Evolutionary conservation across 2,113 vertebrate species (phyloP).

Genomic region (Phodopus roborovskii): DNA sequence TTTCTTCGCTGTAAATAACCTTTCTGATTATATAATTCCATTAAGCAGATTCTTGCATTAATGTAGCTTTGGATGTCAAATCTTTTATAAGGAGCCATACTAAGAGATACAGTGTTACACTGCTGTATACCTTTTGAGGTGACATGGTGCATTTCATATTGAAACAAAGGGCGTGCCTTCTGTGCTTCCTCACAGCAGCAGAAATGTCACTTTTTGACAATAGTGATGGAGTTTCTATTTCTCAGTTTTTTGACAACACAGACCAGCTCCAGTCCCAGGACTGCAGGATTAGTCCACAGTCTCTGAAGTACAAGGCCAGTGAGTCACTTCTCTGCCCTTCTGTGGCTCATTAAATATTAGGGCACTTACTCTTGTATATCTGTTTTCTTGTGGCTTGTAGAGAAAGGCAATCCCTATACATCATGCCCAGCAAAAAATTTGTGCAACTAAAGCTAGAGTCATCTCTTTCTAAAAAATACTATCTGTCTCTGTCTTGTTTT

Average conservation of each 20-base stretch:
- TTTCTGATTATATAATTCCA: slow-evolving; percentile 88
- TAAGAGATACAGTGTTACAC: slow-evolving; percentile 71
- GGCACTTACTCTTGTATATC: background rate
- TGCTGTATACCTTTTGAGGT: slow-evolving; percentile 73
- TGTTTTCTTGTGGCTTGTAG: background rate
- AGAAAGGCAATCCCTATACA: slow-evolving; percentile 24
- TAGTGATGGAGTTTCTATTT: slow-evolving; percentile 81
- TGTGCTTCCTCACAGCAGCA: slow-evolving; percentile 79
- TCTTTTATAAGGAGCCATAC: slow-evolving; percentile 82
- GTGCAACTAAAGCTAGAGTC: background rate
- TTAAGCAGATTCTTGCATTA: slow-evolving; percentile 88
- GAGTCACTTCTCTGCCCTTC: background rate
- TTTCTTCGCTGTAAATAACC: slow-evolving; percentile 90
- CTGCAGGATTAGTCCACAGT: background rate
- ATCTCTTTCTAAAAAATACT: background rate
- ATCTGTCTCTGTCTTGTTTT: background rate
- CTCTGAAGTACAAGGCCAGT: slow-evolving; percentile 15
- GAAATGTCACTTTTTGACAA: slow-evolving; percentile 83
- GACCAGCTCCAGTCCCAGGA: slow-evolving; percentile 56
- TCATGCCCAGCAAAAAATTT: slow-evolving; percentile 12
- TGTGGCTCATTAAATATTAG: background rate
- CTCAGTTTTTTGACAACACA: slow-evolving; percentile 76
- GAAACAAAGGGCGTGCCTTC: slow-evolving; percentile 82
- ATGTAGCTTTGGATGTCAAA: slow-evolving; percentile 83
- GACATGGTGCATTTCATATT: slow-evolving; percentile 83